Conservation (phyloP, 2,888 invertebrate genomes). For the Spisula subtruncata region DNA sequence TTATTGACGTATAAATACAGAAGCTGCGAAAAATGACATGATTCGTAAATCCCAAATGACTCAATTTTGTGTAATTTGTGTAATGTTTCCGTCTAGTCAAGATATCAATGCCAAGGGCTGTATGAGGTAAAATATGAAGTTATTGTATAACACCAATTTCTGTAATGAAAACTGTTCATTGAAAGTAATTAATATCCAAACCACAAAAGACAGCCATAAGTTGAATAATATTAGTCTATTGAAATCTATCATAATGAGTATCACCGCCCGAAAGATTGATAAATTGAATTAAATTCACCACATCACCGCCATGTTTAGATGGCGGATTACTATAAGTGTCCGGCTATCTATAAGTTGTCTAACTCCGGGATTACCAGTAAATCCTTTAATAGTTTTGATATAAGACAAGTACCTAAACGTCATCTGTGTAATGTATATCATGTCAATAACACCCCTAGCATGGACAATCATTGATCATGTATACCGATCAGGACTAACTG, state of each 20-base stretch:
- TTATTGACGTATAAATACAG: no score
- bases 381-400: conserved; percentile 69
- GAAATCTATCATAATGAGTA: conserved; percentile 11
- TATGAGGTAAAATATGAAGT: not conserved
- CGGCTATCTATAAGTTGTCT: conserved; percentile 61
- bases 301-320: conserved; percentile 45
- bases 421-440: conserved; percentile 49
- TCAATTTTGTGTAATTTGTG: no score
- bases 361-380: conserved; percentile 62
- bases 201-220: conserved; percentile 4
- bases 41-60: not conserved
- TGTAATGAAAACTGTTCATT: conserved; percentile 21
- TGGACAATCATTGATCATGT: conserved; percentile 56
- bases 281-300: conserved; percentile 46
- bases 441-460: conserved; percentile 57
- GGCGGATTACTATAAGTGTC: conserved; percentile 62
- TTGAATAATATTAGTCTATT: conserved; percentile 13
- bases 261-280: conserved; percentile 36
- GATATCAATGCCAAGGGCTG: not conserved
- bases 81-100: not conserved
- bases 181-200: conserved; percentile 4
- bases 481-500: not conserved
- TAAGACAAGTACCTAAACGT: conserved; percentile 55
- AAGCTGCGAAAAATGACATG: no score
- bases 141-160: not conserved